Evolutionary conservation across 2,888 invertebrate species (phyloP).

Genomic region (Bibio marci): DNA sequence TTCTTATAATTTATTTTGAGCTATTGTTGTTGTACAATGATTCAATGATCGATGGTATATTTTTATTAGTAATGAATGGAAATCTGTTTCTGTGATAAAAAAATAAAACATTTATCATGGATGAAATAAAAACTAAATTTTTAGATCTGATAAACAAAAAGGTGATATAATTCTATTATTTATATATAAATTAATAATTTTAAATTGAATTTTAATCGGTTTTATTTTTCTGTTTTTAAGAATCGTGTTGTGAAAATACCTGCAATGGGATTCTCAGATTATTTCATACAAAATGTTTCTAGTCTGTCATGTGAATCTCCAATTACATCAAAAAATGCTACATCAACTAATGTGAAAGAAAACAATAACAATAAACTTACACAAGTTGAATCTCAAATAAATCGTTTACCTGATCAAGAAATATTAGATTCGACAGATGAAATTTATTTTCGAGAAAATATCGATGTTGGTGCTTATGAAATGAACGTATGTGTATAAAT

Average conservation of each 20-base stretch:
- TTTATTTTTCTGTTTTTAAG: constrained; percentile 5
- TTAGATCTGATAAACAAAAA: constrained; percentile 28
- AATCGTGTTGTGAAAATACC: constrained; percentile 28
- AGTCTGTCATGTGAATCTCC: constrained; percentile 14
- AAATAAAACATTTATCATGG: constrained; percentile 16
- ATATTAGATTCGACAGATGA: constrained; percentile 25
- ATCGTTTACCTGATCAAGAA: constrained; percentile 27
- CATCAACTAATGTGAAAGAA: constrained; percentile 1
- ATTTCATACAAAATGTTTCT: constrained; percentile 27
- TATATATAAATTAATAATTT: too few species aligned
- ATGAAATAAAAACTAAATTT: constrained; percentile 27
- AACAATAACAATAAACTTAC: too few species aligned
- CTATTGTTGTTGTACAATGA: too few species aligned
- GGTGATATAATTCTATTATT: constrained; percentile 12
- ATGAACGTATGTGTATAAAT: constrained; percentile 18
- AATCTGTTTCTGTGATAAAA: too few species aligned
- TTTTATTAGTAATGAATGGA: too few species aligned
- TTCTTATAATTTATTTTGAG: too few species aligned
- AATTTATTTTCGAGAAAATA: constrained; percentile 23
- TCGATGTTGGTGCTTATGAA: constrained; percentile 23
- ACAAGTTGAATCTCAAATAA: constrained; percentile 7
- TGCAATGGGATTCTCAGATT: constrained; percentile 30
- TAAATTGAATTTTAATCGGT: neutral
- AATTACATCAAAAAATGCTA: neutral
- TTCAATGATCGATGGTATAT: too few species aligned